Percentiles rank a stretch among this genome's conserved stretches.
These are phyloP conservation scores for Monopis laevigella DNA, from an alignment of 2,888 invertebrate species.

Conservation along the genomic window DNA sequence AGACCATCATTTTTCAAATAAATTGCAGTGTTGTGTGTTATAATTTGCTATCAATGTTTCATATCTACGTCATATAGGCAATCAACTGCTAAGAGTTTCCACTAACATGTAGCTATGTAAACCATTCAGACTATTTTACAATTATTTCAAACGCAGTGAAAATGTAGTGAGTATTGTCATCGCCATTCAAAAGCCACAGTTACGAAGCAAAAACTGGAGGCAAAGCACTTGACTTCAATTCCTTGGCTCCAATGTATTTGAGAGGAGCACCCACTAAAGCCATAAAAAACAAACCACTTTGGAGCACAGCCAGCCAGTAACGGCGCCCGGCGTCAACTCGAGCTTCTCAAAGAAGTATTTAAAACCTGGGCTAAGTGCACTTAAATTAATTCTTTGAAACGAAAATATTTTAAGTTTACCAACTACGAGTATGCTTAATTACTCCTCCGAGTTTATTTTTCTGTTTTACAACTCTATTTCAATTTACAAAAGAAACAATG, in stretches of 20 bases:
- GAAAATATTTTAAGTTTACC: constrained; percentile 12
- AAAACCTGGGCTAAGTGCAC: constrained; percentile 44
- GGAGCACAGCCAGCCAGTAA: constrained; percentile 45
- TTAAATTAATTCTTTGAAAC: constrained; percentile 35
- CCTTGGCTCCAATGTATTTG: constrained; percentile 32
- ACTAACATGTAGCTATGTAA: too few species aligned
- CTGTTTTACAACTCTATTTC: too few species aligned
- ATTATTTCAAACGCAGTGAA: too few species aligned
- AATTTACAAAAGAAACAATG: too few species aligned
- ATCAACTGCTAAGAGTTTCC: neutral
- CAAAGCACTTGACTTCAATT: constrained; percentile 39
- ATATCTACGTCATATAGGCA: neutral
- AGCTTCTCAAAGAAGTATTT: constrained; percentile 50
- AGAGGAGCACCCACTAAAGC: constrained; percentile 29
- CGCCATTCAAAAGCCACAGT: constrained; percentile 2
- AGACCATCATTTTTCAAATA: constrained; percentile 3
- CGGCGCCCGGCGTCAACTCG: constrained; percentile 5
- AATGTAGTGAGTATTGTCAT: too few species aligned
- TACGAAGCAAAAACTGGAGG: constrained; percentile 3
- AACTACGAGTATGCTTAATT: too few species aligned
- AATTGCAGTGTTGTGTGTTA: neutral
- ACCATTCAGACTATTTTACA: too few species aligned
- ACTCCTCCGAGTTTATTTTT: too few species aligned
- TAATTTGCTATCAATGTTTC: constrained; percentile 1
- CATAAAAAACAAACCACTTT: constrained; percentile 60